phyloP scores from a whole-genome alignment of 2,888 invertebrate genomes.

The Hyalella azteca region DNA sequence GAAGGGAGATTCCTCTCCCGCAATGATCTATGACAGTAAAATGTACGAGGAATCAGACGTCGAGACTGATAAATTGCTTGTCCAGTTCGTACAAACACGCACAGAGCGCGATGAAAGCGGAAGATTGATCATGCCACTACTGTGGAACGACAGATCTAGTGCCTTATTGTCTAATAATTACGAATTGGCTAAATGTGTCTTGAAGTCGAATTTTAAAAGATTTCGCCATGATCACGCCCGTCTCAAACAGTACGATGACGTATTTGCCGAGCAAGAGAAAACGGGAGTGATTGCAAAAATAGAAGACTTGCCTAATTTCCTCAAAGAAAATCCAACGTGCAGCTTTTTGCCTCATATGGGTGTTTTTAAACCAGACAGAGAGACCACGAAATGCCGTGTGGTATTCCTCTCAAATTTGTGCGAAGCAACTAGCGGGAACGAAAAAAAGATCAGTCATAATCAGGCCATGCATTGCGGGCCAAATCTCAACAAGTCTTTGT shows the following conservation, averaged over 20 bases:
- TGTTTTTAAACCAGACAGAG: constrained; percentile 31
- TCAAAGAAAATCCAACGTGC: background rate
- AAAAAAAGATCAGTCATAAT: background rate
- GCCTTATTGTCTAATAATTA: no score
- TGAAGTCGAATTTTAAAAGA: background rate
- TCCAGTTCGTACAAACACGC: no score
- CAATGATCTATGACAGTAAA: no score
- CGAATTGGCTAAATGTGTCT: background rate
- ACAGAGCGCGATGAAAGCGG: no score
- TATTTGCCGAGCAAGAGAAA: background rate
- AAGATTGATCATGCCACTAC: no score
- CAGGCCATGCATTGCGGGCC: background rate
- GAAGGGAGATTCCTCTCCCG: no score
- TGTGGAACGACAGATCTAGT: no score
- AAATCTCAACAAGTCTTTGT: background rate
- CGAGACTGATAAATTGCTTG: no score
- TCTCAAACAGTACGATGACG: background rate
- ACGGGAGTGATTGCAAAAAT: background rate
- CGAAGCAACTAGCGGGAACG: background rate
- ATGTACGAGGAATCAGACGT: no score
- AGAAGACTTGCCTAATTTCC: background rate
- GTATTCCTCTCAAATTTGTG: constrained; percentile 16
- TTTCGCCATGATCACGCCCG: background rate
- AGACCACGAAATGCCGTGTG: constrained; percentile 12
- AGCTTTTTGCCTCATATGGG: background rate